Evolutionary conservation across 2,797 vertebrate genomes (phyloP).

Genomic region (Momotus momota): DNA sequence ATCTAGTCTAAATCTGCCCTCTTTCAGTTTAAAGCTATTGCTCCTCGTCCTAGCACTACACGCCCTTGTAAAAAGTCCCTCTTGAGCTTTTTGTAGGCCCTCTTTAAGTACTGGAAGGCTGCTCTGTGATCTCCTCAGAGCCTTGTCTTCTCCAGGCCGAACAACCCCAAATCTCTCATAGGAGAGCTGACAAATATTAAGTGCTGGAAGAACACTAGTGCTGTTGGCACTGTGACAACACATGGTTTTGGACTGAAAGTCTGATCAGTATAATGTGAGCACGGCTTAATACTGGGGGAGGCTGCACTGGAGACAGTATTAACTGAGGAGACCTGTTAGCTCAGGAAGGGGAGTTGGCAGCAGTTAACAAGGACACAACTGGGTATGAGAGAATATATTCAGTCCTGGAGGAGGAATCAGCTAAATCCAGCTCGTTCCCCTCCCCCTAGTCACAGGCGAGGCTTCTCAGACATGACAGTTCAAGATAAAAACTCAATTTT

Average conservation of each 20-base stretch:
- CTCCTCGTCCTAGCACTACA: neutral
- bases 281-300: neutral
- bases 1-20: neutral
- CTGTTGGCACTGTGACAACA: neutral
- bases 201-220: neutral
- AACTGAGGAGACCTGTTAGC: neutral
- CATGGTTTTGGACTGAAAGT: neutral
- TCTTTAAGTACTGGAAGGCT: neutral
- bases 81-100: neutral
- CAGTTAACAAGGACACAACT: neutral
- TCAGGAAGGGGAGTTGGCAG: neutral
- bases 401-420: slow-evolving; percentile 5
- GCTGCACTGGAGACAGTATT: neutral
- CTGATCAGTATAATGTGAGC: neutral
- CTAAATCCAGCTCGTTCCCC: slow-evolving; percentile 3
- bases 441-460: neutral
- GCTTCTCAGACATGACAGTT: slow-evolving; percentile 35
- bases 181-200: neutral
- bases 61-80: neutral
- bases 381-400: neutral
- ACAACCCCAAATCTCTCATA: neutral
- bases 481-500: slow-evolving; percentile 62
- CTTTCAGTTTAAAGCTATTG: neutral
- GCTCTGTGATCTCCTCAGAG: no score
- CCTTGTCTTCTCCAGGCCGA: neutral